Evolutionary conservation across 1,140 invertebrate species (phyloP).

Genomic region (Stegodyphus dumicola): DNA sequence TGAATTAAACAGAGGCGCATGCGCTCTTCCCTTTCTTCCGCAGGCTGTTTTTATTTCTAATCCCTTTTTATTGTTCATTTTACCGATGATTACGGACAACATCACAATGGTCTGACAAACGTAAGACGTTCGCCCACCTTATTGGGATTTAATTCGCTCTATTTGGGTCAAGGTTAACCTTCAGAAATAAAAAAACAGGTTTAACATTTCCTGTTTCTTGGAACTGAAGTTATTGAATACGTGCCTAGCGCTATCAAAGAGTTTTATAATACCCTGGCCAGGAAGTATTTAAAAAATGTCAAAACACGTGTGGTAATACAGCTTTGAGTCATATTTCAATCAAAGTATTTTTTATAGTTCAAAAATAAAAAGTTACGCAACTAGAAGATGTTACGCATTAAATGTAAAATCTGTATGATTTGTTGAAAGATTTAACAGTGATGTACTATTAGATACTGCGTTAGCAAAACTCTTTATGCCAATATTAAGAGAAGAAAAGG

Average conservation of each 20-base stretch:
- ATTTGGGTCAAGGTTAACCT: slow-evolving; percentile 41
- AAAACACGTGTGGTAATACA: background rate
- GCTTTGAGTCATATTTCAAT: too few species aligned
- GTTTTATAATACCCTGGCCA: background rate
- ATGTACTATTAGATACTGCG: too few species aligned
- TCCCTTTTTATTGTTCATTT: background rate
- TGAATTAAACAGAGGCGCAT: background rate
- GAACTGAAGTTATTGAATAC: slow-evolving; percentile 8
- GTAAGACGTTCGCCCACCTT: slow-evolving; percentile 16
- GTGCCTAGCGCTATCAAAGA: background rate
- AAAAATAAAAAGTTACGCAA: too few species aligned
- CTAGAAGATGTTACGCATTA: too few species aligned
- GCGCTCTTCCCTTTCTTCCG: background rate
- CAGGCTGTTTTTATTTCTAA: background rate
- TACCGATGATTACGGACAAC: background rate
- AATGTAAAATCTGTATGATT: too few species aligned
- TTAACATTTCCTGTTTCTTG: slow-evolving; percentile 51
- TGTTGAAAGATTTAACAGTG: too few species aligned
- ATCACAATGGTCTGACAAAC: slow-evolving; percentile 20
- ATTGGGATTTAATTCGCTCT: slow-evolving; percentile 34
- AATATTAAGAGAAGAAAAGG: too few species aligned
- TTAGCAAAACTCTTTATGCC: too few species aligned
- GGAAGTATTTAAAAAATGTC: slow-evolving; percentile 3
- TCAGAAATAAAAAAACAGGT: slow-evolving; percentile 24
- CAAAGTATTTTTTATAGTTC: too few species aligned